These are phyloP conservation scores for Xenus cinereus DNA, from an alignment of 2,113 vertebrate genomes.

Conservation along the genomic window DNA sequence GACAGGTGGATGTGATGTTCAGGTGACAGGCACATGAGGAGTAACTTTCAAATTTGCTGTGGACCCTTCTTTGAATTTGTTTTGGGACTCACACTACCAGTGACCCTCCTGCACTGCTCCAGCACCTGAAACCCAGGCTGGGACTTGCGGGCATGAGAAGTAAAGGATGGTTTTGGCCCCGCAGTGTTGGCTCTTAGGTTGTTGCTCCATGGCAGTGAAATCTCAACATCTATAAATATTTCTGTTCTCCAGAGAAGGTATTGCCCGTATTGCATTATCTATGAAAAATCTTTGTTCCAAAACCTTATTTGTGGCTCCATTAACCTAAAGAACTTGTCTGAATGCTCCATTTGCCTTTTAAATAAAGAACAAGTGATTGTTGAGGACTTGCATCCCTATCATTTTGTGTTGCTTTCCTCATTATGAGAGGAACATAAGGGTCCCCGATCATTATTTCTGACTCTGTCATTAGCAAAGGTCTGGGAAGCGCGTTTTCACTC, in stretches of 20 bases:
- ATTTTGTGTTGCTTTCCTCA: conserved; percentile 66
- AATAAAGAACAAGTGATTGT: conserved; percentile 56
- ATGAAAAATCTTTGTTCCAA: conserved; percentile 54
- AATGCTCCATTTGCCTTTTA: conserved; percentile 65
- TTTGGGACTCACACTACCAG: not conserved
- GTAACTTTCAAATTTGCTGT: not conserved
- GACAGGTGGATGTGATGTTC: accelerated
- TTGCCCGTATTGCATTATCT: not conserved
- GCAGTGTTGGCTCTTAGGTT: not conserved
- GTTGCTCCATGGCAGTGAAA: not conserved
- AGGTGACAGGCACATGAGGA: not conserved
- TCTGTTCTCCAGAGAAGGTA: conserved; percentile 18
- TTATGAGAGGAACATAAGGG: conserved; percentile 57
- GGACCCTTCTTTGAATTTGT: not conserved
- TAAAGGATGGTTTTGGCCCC: not conserved
- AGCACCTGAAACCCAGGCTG: not conserved
- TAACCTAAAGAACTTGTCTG: conserved; percentile 53
- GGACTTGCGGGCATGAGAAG: not conserved
- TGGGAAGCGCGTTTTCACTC: conserved; percentile 69
- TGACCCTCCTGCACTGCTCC: not conserved
- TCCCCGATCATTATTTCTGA: conserved; percentile 44
- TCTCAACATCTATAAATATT: conserved; percentile 36
- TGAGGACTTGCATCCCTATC: conserved; percentile 37
- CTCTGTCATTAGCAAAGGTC: conserved; percentile 68
- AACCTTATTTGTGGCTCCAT: conserved; percentile 51